phyloP scores from a whole-genome alignment of 2,888 invertebrate species.

The Callyntrura guangdongensis region DNA sequence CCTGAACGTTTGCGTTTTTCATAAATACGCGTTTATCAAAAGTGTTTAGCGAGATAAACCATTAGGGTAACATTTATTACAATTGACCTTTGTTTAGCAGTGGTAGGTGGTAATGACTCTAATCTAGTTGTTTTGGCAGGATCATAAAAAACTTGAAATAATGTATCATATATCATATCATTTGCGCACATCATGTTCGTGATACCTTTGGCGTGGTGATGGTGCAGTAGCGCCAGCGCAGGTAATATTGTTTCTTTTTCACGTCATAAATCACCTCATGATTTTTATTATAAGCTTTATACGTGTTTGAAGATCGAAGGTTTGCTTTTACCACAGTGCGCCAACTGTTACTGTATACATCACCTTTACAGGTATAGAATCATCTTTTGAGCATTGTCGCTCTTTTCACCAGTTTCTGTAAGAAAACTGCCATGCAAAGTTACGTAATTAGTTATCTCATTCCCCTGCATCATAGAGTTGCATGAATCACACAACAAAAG shows the following conservation, averaged over 20 bases:
- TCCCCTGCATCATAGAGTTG: background rate
- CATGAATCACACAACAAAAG: slow-evolving; percentile 39
- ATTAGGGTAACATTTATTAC: slow-evolving; percentile 40
- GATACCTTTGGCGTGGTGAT: background rate
- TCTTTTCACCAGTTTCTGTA: background rate
- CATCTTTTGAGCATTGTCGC: background rate
- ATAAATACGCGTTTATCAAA: background rate
- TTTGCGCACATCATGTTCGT: slow-evolving; percentile 17
- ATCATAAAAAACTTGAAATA: slow-evolving; percentile 16
- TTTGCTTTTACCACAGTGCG: too few species aligned
- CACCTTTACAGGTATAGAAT: background rate
- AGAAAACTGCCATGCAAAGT: slow-evolving; percentile 4
- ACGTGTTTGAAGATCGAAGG: background rate
- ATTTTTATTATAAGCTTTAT: slow-evolving; percentile 1
- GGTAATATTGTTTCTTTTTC: slow-evolving; percentile 9
- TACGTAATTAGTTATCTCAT: background rate
- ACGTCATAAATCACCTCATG: slow-evolving; percentile 63
- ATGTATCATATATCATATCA: slow-evolving; percentile 29
- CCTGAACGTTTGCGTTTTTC: background rate
- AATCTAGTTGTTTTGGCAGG: background rate
- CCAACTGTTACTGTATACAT: background rate
- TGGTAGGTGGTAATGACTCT: slow-evolving; percentile 20
- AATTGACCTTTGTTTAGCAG: slow-evolving; percentile 39
- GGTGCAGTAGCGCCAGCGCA: background rate
- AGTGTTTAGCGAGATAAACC: slow-evolving; percentile 6